Evolutionary conservation across 2,113 vertebrate species (phyloP), one percentile per base, ranked within the genome.

Genomic region (Papio anubis): DNA sequence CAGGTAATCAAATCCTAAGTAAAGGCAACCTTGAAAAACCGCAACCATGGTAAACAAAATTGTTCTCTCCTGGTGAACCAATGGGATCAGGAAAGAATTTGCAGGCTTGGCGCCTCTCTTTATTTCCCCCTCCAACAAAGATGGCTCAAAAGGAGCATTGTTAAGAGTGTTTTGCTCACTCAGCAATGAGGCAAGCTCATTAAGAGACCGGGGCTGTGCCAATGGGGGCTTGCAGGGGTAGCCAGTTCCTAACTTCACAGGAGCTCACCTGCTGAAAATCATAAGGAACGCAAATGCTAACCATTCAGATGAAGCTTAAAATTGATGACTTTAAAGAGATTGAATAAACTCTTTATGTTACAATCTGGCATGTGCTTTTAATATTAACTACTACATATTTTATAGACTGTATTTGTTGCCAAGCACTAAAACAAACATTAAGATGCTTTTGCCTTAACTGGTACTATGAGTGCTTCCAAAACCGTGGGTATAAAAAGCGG

Each of bases 341-440:
- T 91, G 95, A 96, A 73, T 92, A 95, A 92, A 59, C 96, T 88
- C 96, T 97, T 97, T 96, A 75, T 83, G 45, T 17, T 88, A 59
- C 16, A 1, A 86, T 90, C 55, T 96, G 70, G 78, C 90, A 96
- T 16, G 88, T 84, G 48, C 68, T 97, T 96, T 96, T 97, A 96
- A 96, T 94, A 76, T 97, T 97, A 98, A 96, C 61, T 66, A 20
- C 43, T 94, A 88, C 91, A 91, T 98, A 97, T 97, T 98, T 98
- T 97, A 98, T 97, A 95, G 95, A 96, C 45, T 93, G 14, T 83
- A 89, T 72, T 96, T 82, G 95, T 64, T 97, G 92, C 40, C 96
- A 97, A 82, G 96, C 68, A 87, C 68, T 88, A 96, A 82, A 88
- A 70, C 76, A 97, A 97, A 96, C 81, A 97, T 95, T 96, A 91